These are phyloP conservation scores for Chloromyia formosa DNA, from an alignment of 2,888 invertebrate genomes.

Conservation along the genomic window DNA sequence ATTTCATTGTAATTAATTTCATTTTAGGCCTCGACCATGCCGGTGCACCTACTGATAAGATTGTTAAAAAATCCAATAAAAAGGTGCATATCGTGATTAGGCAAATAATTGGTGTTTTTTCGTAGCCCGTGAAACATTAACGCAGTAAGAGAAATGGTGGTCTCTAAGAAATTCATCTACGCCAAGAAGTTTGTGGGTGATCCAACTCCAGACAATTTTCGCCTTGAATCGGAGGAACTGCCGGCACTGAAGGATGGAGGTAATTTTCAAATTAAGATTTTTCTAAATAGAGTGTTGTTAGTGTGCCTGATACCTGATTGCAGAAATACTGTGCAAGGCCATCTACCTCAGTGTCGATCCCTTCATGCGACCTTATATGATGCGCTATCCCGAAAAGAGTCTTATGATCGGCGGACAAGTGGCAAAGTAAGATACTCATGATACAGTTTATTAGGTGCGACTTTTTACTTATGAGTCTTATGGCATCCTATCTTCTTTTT, in stretches of 20 bases:
- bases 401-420: conserved; percentile 78
- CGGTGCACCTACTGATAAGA: no score
- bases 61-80: no score
- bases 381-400: conserved; percentile 67
- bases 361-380: conserved; percentile 72
- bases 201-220: conserved; percentile 72
- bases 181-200: conserved; percentile 73
- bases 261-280: conserved; percentile 57
- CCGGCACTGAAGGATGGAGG: conserved; percentile 74
- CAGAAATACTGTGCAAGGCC: conserved; percentile 74
- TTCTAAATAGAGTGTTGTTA: neutral
- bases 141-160: conserved; percentile 62
- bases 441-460: neutral
- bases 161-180: conserved; percentile 72
- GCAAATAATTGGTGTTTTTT: no score
- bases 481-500: conserved; percentile 40
- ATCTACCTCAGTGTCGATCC: conserved; percentile 78
- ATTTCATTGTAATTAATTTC: no score
- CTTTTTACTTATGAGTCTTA: neutral
- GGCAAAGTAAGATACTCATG: conserved; percentile 66
- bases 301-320: neutral
- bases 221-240: conserved; percentile 74
- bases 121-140: no score
- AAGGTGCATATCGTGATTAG: no score
- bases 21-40: no score